These are phyloP conservation scores for Catostylus mosaicus DNA, from an alignment of 30 jellyfish, hydroid and myxozoan species.

Conservation along the genomic window DNA sequence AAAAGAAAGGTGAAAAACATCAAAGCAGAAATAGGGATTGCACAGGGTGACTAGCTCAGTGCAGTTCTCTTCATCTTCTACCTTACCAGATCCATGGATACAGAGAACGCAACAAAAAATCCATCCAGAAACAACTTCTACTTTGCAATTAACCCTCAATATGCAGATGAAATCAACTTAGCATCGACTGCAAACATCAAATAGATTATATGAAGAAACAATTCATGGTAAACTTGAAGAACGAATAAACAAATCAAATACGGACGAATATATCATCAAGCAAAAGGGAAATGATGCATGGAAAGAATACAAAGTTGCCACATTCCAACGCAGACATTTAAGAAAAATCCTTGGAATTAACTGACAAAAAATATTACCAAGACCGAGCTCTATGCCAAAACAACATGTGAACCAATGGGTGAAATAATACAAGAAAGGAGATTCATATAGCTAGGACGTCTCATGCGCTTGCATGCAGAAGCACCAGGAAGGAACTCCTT, in stretches of 20 bases:
- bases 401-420: background rate
- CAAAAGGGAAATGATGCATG: background rate
- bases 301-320: background rate
- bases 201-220: background rate
- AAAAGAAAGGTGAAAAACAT: conserved; percentile 6
- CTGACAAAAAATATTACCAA: background rate
- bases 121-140: background rate
- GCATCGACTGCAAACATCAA: background rate
- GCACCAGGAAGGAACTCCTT: too few relatives aligned
- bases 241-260: background rate
- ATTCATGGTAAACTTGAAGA: background rate
- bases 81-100: conserved; percentile 27
- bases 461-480: too few relatives aligned
- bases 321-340: background rate
- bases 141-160: background rate
- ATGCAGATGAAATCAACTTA: background rate
- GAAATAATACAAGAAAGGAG: background rate
- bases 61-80: conserved; percentile 17
- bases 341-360: background rate
- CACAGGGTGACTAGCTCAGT: background rate
- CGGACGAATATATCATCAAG: background rate
- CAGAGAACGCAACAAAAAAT: background rate
- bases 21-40: conserved; percentile 16
- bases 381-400: background rate
- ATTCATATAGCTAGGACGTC: background rate